Evolutionary conservation across 2,888 invertebrate genomes (phyloP).

Genomic region (Hirtodrosophila trivittata): DNA sequence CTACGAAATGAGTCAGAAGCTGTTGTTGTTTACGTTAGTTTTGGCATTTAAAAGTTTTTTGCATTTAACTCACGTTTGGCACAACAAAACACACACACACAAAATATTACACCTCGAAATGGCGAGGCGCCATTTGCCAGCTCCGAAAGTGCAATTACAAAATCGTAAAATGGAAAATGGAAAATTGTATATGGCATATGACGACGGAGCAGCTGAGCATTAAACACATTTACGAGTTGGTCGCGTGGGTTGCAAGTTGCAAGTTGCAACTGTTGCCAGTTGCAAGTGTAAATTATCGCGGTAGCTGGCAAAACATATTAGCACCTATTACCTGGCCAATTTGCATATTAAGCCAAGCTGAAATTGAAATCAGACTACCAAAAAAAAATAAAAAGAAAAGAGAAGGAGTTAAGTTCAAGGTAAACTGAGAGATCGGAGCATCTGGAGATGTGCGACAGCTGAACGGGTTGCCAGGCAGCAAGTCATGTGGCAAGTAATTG

Average conservation of each 20-base stretch:
- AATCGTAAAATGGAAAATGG: constrained; percentile 40
- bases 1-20: too few species aligned
- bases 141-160: constrained; percentile 49
- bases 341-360: constrained; percentile 43
- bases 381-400: neutral
- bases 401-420: constrained; percentile 79
- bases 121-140: constrained; percentile 40
- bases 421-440: constrained; percentile 46
- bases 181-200: neutral
- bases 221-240: constrained; percentile 53
- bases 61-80: constrained; percentile 39
- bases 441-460: constrained; percentile 22
- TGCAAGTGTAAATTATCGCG: constrained; percentile 61
- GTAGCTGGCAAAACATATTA: constrained; percentile 56
- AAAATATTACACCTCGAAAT: constrained; percentile 43
- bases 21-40: too few species aligned
- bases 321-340: constrained; percentile 68
- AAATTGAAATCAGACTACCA: constrained; percentile 4
- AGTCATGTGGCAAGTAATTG: constrained; percentile 61
- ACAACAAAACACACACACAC: constrained; percentile 5
- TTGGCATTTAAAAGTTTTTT: constrained; percentile 14
- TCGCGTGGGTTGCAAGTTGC: constrained; percentile 61
- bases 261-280: constrained; percentile 37
- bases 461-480: constrained; percentile 14
- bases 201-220: constrained; percentile 19